phyloP scores from a whole-genome alignment of 2,888 invertebrate genomes.

The Drosophila buzzatii region DNA sequence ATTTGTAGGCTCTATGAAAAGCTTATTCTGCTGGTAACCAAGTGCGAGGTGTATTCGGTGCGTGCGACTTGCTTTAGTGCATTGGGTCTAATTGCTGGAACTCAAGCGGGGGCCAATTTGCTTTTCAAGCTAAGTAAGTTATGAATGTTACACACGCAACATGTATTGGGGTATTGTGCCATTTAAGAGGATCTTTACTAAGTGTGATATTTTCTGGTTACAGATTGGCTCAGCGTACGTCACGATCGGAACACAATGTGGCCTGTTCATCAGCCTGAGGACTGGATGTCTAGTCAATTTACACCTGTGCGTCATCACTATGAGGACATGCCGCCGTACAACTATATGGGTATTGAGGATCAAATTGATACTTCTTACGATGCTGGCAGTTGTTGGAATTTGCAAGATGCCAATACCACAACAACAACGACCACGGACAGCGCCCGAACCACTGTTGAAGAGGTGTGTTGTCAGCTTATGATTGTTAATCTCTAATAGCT shows the following conservation, averaged over 20 bases:
- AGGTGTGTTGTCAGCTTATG: constrained; percentile 38
- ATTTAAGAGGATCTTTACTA: background rate
- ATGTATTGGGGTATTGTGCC: too few species aligned
- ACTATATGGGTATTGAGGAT: constrained; percentile 84
- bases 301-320: constrained; percentile 85
- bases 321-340: constrained; percentile 84
- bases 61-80: constrained; percentile 96
- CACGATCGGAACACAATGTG: constrained; percentile 92
- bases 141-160: background rate
- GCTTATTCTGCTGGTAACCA: constrained; percentile 90
- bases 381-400: constrained; percentile 83
- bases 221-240: constrained; percentile 91
- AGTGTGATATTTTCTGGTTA: background rate
- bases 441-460: constrained; percentile 68
- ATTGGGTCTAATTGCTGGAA: constrained; percentile 92
- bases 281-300: constrained; percentile 86
- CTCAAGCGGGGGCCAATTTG: constrained; percentile 92
- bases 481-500: constrained; percentile 8
- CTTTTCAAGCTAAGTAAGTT: constrained; percentile 89
- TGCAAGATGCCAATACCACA: constrained; percentile 80
- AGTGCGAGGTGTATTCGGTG: constrained; percentile 93
- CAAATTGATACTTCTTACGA: constrained; percentile 84
- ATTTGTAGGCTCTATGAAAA: constrained; percentile 83
- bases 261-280: constrained; percentile 90
- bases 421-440: constrained; percentile 79